phyloP scores from a whole-genome alignment of 2,888 invertebrate genomes.

The Clusia tigrina region DNA sequence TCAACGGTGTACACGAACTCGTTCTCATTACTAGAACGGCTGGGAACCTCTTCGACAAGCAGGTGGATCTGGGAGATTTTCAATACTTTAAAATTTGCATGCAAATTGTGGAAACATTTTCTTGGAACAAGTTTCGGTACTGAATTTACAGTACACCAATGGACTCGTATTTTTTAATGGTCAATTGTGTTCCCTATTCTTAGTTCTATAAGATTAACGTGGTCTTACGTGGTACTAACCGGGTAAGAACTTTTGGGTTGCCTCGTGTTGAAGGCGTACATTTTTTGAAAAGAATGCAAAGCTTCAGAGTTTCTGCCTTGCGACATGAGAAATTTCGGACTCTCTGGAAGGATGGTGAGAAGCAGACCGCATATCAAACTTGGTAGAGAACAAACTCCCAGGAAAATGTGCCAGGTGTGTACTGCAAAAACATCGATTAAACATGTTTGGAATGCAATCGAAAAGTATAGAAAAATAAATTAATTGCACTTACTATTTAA shows the following conservation, averaged over 20 bases:
- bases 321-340: slow-evolving; percentile 60
- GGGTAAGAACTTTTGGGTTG: slow-evolving; percentile 71
- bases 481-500: slow-evolving; percentile 53
- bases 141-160: too few relatives aligned
- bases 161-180: too few relatives aligned
- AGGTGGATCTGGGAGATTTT: slow-evolving; percentile 43
- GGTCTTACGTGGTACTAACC: slow-evolving; percentile 63
- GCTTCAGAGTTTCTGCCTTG: slow-evolving; percentile 58
- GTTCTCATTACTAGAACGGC: slow-evolving; percentile 39
- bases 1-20: slow-evolving; percentile 49
- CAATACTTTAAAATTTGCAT: not conserved
- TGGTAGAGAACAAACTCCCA: slow-evolving; percentile 69
- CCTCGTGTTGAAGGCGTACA: slow-evolving; percentile 74
- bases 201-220: too few relatives aligned
- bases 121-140: too few relatives aligned
- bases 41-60: slow-evolving; percentile 53
- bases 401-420: slow-evolving; percentile 64
- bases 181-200: too few relatives aligned
- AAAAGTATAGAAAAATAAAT: not conserved
- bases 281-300: slow-evolving; percentile 62
- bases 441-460: not conserved
- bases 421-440: slow-evolving; percentile 37
- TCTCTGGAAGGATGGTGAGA: slow-evolving; percentile 67
- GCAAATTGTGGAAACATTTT: too few relatives aligned
- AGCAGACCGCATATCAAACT: slow-evolving; percentile 70